Conservation (phyloP, 2,888 invertebrate genomes). For the Cephus pygmeus region DNA sequence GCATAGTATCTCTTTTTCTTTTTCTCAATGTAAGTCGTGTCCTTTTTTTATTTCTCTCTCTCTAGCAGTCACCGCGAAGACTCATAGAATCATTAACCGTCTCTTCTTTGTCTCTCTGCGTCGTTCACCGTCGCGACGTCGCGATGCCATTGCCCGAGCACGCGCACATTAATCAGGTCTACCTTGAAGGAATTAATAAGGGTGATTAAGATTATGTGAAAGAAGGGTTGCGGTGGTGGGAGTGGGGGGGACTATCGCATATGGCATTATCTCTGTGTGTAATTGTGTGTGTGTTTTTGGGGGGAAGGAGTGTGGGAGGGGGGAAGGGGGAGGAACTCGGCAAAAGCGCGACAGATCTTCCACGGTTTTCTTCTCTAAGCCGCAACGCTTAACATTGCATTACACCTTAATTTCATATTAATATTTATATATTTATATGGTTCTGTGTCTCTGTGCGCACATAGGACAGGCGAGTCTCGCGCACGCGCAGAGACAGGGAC, state of each 20-base stretch:
- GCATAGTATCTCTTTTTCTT: too few species aligned
- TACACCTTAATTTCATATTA: constrained; percentile 8
- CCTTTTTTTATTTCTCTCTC: too few species aligned
- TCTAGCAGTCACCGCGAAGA: background rate
- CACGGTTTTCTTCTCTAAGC: constrained; percentile 13
- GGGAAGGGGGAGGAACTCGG: background rate
- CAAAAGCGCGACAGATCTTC: constrained; percentile 18
- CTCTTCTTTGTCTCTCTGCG: background rate
- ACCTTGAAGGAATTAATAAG: background rate
- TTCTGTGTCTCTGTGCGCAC: background rate
- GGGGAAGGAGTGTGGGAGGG: too few species aligned
- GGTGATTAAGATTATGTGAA: background rate
- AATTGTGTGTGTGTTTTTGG: background rate
- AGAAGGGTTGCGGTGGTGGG: background rate
- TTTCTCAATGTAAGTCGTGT: too few species aligned
- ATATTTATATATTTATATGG: constrained; percentile 11
- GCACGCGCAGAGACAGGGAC: background rate
- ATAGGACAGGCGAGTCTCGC: background rate
- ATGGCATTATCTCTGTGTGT: background rate
- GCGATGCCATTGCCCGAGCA: background rate
- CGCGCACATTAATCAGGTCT: background rate
- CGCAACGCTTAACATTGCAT: constrained; percentile 20
- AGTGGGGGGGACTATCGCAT: background rate
- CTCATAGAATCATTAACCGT: background rate
- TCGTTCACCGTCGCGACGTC: background rate